Conservation (phyloP, 2,113 vertebrate species). For the Cepphus grylle region DNA sequence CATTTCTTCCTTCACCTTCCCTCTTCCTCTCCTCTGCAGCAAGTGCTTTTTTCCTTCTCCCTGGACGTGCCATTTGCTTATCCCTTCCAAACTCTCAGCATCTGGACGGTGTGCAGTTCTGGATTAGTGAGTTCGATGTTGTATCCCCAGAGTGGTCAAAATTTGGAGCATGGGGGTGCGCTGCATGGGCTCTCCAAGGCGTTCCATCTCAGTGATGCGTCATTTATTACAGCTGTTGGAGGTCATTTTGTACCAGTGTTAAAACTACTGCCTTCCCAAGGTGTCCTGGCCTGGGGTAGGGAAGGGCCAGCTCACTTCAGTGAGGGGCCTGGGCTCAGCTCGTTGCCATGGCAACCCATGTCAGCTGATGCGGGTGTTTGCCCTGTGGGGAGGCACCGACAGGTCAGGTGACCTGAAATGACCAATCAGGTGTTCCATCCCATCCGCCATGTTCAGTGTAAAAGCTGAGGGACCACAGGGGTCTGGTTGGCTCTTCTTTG, state of each 20-base stretch:
- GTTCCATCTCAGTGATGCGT: background rate
- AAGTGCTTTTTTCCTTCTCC: background rate
- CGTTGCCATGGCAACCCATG: no score
- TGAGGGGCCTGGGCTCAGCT: no score
- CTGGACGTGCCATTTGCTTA: background rate
- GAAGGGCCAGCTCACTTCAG: no score
- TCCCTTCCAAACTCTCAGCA: background rate
- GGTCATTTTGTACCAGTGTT: background rate
- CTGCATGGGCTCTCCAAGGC: background rate
- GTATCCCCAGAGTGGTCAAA: background rate
- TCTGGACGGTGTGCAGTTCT: background rate
- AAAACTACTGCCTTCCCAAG: background rate
- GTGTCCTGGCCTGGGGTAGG: no score
- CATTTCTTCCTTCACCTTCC: background rate
- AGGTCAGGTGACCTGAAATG: no score
- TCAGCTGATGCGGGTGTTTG: no score
- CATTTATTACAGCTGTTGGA: background rate
- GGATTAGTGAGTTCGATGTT: background rate
- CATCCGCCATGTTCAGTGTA: no score
- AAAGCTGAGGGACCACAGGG: no score
- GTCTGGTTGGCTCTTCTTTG: no score
- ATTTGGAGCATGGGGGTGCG: background rate
- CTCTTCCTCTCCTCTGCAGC: background rate
- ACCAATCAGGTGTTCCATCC: no score
- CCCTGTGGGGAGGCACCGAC: no score